phyloP scores from a whole-genome alignment of 2,113 vertebrate species.

The Hydrochoerus hydrochaeris region DNA sequence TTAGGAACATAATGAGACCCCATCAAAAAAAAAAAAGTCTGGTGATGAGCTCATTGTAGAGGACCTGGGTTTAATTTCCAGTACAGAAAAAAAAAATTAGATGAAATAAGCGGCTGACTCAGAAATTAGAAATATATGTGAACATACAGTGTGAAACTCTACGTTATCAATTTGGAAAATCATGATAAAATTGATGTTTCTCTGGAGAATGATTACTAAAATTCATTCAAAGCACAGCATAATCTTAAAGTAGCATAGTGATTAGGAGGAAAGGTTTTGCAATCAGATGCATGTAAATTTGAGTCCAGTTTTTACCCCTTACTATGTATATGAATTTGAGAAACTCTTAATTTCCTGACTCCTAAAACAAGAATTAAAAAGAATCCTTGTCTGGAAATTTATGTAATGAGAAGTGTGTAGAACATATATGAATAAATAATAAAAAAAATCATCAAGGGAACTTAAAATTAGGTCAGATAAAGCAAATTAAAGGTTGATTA shows the following conservation, averaged over 20 bases:
- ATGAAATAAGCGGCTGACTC: neutral
- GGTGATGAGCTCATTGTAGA: neutral
- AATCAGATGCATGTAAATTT: neutral
- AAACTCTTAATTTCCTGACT: neutral
- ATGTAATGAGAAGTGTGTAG: neutral
- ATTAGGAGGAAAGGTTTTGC: neutral
- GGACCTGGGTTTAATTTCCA: neutral
- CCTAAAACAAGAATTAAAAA: neutral
- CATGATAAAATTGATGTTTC: neutral
- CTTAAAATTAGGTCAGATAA: neutral
- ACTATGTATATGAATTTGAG: neutral
- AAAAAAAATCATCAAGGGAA: neutral
- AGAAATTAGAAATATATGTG: neutral
- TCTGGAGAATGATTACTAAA: slow-evolving; percentile 1
- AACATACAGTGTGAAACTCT: neutral
- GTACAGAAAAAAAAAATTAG: neutral
- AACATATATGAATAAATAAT: neutral
- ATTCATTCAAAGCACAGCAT: neutral
- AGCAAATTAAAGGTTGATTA: neutral
- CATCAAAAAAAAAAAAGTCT: neutral
- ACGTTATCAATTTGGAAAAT: neutral
- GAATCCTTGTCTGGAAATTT: neutral
- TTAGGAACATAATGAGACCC: neutral
- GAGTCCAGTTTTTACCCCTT: neutral
- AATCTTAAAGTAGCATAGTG: neutral